Evolutionary conservation across 1,140 invertebrate genomes (phyloP), one percentile per base, ranked within the genome.

Genomic region (Goniozus legneri): DNA sequence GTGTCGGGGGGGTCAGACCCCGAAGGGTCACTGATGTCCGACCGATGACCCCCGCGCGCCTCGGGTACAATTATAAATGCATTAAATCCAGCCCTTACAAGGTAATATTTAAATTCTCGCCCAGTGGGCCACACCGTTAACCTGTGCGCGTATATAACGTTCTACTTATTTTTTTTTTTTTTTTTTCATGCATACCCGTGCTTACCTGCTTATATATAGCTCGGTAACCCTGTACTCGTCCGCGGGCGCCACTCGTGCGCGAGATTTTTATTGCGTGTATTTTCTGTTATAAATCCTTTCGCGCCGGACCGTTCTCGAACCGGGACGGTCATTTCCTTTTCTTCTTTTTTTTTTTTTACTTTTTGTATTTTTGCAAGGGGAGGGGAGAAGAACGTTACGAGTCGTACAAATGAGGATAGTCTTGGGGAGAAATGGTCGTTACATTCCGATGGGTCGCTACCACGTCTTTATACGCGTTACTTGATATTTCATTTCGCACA

Each of bases 71-170:
- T 72, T 72, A 72, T 71, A 72, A 72, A 72, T 71, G 65, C 67
- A 69, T 72, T 72, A 72, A 70, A 69, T 32, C 61, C 52, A 68
- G 50, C 58, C 66, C 60, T 58, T 64, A 67, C 64, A 64, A 63
- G 66, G 64, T 62, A 67, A 66, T 71, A 71, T 72, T 71, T 69
- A 70, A 71, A 72, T 72, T 59, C 59, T n/a, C n/a, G n/a, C n/a
- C n/a, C n/a, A n/a, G n/a, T n/a, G n/a, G n/a, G n/a, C n/a, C n/a
- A n/a, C n/a, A n/a, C n/a, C n/a, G n/a, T n/a, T n/a, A n/a, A n/a
- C n/a, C n/a, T n/a, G n/a, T n/a, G n/a, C n/a, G n/a, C n/a, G n/a
- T n/a, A n/a, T n/a, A n/a, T n/a, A n/a, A n/a, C n/a, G n/a, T n/a
- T n/a, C n/a, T n/a, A n/a, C n/a, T n/a, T n/a, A n/a, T n/a, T n/a